Evolutionary conservation across 1,140 invertebrate genomes (phyloP).

Genomic region (Neodiprion fabricii): DNA sequence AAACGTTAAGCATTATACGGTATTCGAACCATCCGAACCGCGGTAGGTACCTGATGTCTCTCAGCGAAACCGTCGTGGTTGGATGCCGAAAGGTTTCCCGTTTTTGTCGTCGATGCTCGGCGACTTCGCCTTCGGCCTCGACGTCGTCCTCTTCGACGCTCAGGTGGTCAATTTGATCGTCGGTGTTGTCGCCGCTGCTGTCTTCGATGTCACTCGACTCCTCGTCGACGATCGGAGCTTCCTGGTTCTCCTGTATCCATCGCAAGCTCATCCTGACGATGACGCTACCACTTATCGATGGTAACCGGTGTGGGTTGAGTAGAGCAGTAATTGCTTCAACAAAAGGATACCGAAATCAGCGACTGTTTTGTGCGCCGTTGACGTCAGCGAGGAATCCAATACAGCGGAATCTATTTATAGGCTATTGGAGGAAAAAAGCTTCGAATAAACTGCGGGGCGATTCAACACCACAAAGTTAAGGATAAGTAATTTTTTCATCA

Average conservation of each 20-base stretch:
- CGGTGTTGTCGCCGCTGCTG: conserved; percentile 53
- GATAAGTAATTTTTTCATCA: too few relatives aligned
- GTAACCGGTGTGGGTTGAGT: too few relatives aligned
- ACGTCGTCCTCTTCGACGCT: conserved; percentile 31
- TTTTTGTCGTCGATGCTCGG: conserved; percentile 27
- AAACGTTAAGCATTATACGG: background rate
- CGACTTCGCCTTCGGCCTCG: conserved; percentile 17
- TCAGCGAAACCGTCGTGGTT: conserved; percentile 39
- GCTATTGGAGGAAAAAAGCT: too few relatives aligned
- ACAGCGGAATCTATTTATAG: too few relatives aligned
- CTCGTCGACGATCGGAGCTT: conserved; percentile 52
- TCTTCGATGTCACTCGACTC: conserved; percentile 57
- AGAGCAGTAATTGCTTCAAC: background rate
- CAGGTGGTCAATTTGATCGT: conserved; percentile 43
- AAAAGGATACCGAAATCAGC: background rate
- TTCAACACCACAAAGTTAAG: too few relatives aligned
- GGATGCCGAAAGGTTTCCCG: conserved; percentile 34
- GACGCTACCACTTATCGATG: background rate
- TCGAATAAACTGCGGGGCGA: too few relatives aligned
- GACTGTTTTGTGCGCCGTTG: too few relatives aligned
- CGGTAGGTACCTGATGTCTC: conserved; percentile 36
- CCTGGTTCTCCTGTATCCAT: conserved; percentile 55
- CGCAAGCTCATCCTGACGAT: conserved; percentile 47
- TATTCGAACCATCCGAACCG: background rate
- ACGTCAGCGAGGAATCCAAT: too few relatives aligned